phyloP scores from a whole-genome alignment of 2,113 vertebrate species.

The Arvicanthis niloticus region DNA sequence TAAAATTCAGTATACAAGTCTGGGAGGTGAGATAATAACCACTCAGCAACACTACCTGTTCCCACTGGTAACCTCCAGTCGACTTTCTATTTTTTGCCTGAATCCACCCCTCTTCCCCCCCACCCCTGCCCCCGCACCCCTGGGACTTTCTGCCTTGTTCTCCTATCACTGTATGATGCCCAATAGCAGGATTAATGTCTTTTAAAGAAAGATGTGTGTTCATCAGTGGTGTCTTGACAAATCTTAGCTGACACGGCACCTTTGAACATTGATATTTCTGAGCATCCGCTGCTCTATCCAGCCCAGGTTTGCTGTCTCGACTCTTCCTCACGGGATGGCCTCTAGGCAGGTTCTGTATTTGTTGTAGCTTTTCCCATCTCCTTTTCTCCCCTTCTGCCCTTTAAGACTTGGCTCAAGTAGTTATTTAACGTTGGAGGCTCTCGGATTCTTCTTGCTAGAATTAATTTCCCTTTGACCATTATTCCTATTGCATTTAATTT shows the following conservation, averaged over 20 bases:
- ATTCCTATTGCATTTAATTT: not conserved
- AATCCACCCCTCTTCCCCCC: not conserved
- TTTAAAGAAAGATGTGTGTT: not conserved
- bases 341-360: not conserved
- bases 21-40: not conserved
- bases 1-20: not conserved
- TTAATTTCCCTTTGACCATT: not conserved
- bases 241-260: not conserved
- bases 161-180: not conserved
- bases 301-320: not conserved
- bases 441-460: not conserved
- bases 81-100: not conserved
- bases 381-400: not conserved
- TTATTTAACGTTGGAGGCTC: not conserved
- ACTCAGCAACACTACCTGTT: not conserved
- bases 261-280: not conserved
- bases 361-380: not conserved
- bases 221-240: not conserved
- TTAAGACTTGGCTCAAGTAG: not conserved
- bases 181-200: not conserved
- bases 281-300: not conserved
- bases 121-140: no score
- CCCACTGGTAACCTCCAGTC: not conserved
- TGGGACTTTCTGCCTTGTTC: not conserved
- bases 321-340: not conserved